Conservation (phyloP, 1,140 invertebrate species). For the Bombus pyrosoma region DNA sequence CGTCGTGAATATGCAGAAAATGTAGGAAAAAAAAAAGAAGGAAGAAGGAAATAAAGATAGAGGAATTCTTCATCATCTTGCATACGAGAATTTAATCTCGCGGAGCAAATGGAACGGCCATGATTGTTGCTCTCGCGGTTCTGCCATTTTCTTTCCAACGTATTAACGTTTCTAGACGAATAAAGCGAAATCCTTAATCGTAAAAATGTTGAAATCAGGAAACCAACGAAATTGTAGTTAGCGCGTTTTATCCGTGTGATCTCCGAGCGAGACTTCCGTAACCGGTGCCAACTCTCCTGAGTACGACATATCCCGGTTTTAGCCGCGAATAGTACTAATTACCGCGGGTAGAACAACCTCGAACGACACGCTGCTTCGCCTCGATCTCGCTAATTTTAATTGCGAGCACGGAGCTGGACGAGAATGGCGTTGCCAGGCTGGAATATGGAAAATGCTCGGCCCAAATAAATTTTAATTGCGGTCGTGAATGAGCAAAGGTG, state of each 20-base stretch:
- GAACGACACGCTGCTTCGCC: neutral
- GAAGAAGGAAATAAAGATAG: neutral
- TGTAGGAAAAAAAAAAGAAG: neutral
- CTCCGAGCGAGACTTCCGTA: slow-evolving; percentile 22
- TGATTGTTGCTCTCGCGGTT: neutral
- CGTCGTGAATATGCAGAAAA: neutral
- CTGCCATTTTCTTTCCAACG: neutral
- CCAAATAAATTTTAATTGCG: neutral
- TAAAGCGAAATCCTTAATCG: too few relatives aligned
- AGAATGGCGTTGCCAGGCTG: neutral
- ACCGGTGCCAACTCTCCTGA: neutral
- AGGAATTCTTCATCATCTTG: neutral
- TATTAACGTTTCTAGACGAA: too few relatives aligned
- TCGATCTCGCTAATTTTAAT: slow-evolving; percentile 13
- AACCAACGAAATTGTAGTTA: too few relatives aligned
- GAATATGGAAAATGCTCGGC: neutral
- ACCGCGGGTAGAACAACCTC: neutral
- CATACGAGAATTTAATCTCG: neutral
- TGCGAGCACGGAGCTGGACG: neutral
- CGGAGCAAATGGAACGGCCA: neutral
- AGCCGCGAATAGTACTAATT: slow-evolving; percentile 11
- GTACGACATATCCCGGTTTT: neutral
- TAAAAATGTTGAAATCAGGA: too few relatives aligned
- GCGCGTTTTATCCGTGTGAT: too few relatives aligned
- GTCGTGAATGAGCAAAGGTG: neutral